Base-by-base conservation (phyloP, 2,113 vertebrate species). In the Lophura nycthemera region DNA sequence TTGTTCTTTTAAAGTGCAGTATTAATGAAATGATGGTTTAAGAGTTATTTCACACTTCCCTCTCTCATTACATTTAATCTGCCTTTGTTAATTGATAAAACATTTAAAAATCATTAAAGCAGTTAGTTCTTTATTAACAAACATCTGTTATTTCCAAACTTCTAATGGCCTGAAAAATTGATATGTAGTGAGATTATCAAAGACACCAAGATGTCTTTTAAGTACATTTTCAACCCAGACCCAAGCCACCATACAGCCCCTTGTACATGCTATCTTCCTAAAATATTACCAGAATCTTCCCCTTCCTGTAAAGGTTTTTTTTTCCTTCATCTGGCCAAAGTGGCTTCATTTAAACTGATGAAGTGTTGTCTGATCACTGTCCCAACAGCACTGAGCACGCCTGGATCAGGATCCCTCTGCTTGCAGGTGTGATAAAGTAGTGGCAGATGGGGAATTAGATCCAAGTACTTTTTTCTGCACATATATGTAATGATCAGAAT, bases 331-430 rank as follows among this genome's bases (percentile, higher is more conserved):
- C 15, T 65, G 21, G 7, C 21, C 27, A 45, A 70, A 70, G 15
- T 1, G 2, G 15, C 27, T 57, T 10, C 36, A 71, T 71, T 18
- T n/a, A 22, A 2, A 0, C 21, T 60, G 24, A 21, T 73, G 2
- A 83, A 72, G 13, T 22, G 7, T 34, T 1, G 0, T 25, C 45
- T 36, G 25, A 19, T 61, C n/a, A 54, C 66, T 67, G 52, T 4
- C 15, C 38, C 32, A 18, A 36, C 32, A 64, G 56, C 56, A 29
- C 2, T 73, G 30, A 81, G 25, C 27, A 73, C 14, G 79, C 4
- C 5, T 43, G 18, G 22, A 15, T 52, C 48, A 45, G 17, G 15
- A 76, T 73, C 6, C 5, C 12, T 47, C 34, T 21, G 7, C 17
- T 27, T 72, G 15, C 18, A 52, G 19, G 5, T 43, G 7, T 17